Conservation (phyloP, 1,140 invertebrate species). For the Antheraea pernyi region DNA sequence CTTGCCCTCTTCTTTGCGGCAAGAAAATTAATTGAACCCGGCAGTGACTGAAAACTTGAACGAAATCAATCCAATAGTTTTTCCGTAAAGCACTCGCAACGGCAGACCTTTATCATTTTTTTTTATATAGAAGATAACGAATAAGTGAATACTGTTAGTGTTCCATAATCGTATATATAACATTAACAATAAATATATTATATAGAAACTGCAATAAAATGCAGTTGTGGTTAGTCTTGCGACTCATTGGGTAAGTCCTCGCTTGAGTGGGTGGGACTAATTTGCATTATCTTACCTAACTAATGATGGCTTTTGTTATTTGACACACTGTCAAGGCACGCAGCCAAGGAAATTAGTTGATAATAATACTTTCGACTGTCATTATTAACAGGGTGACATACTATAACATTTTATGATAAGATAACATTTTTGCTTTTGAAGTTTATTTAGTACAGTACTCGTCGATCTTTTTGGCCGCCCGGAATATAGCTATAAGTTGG, state of each 20-base stretch:
- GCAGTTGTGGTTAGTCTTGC: constrained; percentile 8
- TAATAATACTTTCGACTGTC: constrained; percentile 29
- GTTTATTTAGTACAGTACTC: too few species aligned
- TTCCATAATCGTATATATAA: neutral
- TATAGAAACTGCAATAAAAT: neutral
- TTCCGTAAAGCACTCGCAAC: too few species aligned
- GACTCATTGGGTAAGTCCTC: constrained; percentile 32
- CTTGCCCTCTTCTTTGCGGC: too few species aligned
- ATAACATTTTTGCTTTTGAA: too few species aligned
- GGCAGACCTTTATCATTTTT: too few species aligned
- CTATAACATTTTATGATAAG: neutral
- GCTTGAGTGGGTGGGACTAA: constrained; percentile 46
- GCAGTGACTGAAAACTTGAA: too few species aligned
- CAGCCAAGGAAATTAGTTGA: constrained; percentile 39
- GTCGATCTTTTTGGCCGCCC: too few species aligned
- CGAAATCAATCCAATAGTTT: too few species aligned
- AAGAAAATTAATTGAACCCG: too few species aligned
- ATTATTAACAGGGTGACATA: neutral
- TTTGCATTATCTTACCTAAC: constrained; percentile 48
- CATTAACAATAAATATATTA: neutral
- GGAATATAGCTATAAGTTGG: too few species aligned
- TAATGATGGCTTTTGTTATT: constrained; percentile 47
- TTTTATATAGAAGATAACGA: too few species aligned
- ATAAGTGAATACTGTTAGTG: too few species aligned
- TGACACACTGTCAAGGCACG: constrained; percentile 54